Evolutionary conservation across 1,140 invertebrate species (phyloP).

Genomic region (Glossosoma conforme): DNA sequence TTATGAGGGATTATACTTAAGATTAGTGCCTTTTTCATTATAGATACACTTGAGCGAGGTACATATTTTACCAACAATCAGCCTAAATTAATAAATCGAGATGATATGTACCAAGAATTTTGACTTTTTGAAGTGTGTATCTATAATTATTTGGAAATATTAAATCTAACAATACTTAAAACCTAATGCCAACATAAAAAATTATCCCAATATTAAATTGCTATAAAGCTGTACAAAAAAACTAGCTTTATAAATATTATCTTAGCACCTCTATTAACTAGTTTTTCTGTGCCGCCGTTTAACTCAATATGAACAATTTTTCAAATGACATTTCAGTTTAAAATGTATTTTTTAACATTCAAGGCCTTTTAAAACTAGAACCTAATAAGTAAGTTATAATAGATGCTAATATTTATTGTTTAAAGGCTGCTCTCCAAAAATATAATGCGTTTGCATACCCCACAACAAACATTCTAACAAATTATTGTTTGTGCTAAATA

Average conservation of each 20-base stretch:
- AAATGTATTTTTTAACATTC: conserved; percentile 9
- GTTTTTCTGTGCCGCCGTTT: conserved; percentile 20
- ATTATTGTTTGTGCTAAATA: conserved; percentile 1
- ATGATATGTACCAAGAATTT: conserved; percentile 24
- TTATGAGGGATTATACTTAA: conserved; percentile 13
- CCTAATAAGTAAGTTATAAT: conserved; percentile 7
- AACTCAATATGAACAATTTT: conserved; percentile 20
- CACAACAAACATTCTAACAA: conserved; percentile 1
- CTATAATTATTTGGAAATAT: conserved; percentile 14
- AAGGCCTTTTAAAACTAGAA: conserved; percentile 22
- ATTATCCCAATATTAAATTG: conserved; percentile 15
- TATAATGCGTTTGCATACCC: conserved; percentile 19
- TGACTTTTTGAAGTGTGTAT: conserved; percentile 20
- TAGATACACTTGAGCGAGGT: conserved; percentile 24
- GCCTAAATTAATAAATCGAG: conserved; percentile 17
- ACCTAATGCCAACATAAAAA: conserved; percentile 21
- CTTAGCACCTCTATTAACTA: conserved; percentile 25
- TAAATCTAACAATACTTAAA: conserved; percentile 22
- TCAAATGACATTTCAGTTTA: conserved; percentile 8
- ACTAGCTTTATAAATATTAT: conserved; percentile 18
- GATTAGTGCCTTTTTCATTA: conserved; percentile 16
- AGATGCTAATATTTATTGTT: conserved; percentile 5
- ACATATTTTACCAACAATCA: conserved; percentile 13
- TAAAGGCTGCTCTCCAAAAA: conserved; percentile 24
- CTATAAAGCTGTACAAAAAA: conserved; percentile 22